These are phyloP conservation scores for Lamproptera curius DNA, from an alignment of 2,888 invertebrate genomes.

Conservation along the genomic window DNA sequence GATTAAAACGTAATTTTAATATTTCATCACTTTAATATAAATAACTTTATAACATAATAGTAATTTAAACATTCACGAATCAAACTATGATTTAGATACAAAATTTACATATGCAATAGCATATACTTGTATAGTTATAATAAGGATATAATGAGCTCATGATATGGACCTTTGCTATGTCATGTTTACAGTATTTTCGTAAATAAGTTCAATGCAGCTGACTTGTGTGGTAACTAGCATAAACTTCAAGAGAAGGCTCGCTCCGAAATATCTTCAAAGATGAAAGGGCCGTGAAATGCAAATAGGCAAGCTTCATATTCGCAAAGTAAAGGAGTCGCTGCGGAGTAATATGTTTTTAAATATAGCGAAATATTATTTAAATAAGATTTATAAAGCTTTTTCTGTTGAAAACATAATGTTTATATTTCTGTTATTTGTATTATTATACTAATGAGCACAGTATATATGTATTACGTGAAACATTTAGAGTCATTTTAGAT, in stretches of 20 bases:
- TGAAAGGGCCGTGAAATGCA: constrained; percentile 48
- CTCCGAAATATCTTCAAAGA: constrained; percentile 54
- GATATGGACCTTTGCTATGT: not conserved
- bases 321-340: constrained; percentile 13
- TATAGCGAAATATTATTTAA: constrained; percentile 4
- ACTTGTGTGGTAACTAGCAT: constrained; percentile 58
- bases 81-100: not conserved
- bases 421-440: too few species aligned
- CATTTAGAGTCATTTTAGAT: too few species aligned
- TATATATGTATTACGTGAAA: too few species aligned
- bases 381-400: not conserved
- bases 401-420: too few species aligned
- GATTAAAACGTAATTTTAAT: too few species aligned
- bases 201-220: constrained; percentile 39
- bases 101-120: too few species aligned
- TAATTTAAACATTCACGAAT: not conserved
- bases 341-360: constrained; percentile 1
- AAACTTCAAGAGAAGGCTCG: constrained; percentile 59
- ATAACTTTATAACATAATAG: too few species aligned
- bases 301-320: constrained; percentile 50
- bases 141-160: too few species aligned
- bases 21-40: too few species aligned
- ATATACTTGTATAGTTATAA: too few species aligned
- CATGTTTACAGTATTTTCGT: not conserved
- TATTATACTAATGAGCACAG: too few species aligned